Evolutionary conservation across 2,113 vertebrate species (phyloP), one percentile per base, ranked within the genome.

Genomic region (Chaenogobius annularis): DNA sequence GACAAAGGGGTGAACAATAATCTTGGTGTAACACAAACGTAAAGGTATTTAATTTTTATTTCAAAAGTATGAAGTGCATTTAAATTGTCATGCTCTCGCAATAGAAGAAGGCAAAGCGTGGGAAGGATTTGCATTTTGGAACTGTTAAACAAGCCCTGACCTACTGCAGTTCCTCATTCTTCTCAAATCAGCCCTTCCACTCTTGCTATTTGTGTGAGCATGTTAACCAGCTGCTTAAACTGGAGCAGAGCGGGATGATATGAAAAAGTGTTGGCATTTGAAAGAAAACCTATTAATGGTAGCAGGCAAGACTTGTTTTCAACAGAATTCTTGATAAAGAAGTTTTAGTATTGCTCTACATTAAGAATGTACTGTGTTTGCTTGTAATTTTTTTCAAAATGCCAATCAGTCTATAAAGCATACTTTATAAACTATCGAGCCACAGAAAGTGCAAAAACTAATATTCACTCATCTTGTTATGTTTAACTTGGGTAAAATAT

Each of bases 61-160:
- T 17, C 59, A 70, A 72, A 50, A 68, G 31, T 52, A 77, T 69
- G 12, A 46, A 35, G 19, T 26, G 6, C 26, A 61, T 35, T 59
- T 59, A 31, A 55, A 70, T 40, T 40, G 31, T 77, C 68, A 17
- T 66, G 73, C 65, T 79, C 11, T 62, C 73, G 78, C 76, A 73
- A 74, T n/a, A 5, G 70, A 80, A 37, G 17, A 31, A 23, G 46
- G 64, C 70, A 64, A 85, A 77, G 80, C 71, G 78, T 71, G 66
- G 76, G 74, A 48, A 76, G 74, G 82, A 86, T 83, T 87, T 81
- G 58, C 67, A 83, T 79, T 72, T 50, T 65, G 47, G 69, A 74
- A 55, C 85, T 69, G 48, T 68, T 81, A 79, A 62, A 68, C 66
- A 40, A 1, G 6, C 40, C 40, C 81, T 80, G 83, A 77, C 55